These are phyloP conservation scores for Palythoa caribaeorum DNA, from an alignment of 92 coral and sea anemone species.

Conservation along the genomic window DNA sequence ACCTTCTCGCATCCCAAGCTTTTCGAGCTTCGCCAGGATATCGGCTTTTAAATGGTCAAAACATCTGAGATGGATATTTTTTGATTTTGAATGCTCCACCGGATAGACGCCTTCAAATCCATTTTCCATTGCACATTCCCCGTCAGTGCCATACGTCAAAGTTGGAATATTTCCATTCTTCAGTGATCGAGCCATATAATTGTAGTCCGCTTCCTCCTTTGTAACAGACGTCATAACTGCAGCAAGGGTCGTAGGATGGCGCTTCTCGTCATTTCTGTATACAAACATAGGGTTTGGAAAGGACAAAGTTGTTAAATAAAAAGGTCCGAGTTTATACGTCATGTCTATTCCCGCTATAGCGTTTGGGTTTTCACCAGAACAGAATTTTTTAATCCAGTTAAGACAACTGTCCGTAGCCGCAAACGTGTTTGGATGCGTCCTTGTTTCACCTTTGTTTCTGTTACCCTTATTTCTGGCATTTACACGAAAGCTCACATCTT, in stretches of 20 bases:
- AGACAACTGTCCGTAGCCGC: slow-evolving; percentile 20
- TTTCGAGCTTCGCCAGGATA: neutral
- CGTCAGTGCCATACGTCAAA: slow-evolving; percentile 30
- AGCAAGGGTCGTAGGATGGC: slow-evolving; percentile 37
- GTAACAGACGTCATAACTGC: slow-evolving; percentile 36
- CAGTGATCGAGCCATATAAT: slow-evolving; percentile 27
- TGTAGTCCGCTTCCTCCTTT: slow-evolving; percentile 20
- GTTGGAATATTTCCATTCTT: neutral
- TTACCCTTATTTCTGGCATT: neutral
- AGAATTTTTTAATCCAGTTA: slow-evolving; percentile 1
- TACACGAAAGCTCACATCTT: slow-evolving; percentile 5
- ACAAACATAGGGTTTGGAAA: slow-evolving; percentile 36
- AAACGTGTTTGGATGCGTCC: slow-evolving; percentile 20
- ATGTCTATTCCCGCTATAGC: slow-evolving; percentile 25
- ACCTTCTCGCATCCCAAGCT: neutral
- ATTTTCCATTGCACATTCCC: slow-evolving; percentile 36
- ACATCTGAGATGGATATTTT: slow-evolving; percentile 31
- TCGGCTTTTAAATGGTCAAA: slow-evolving; percentile 26
- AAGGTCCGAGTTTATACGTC: slow-evolving; percentile 49
- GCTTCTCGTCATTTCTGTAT: neutral
- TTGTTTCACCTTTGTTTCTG: neutral
- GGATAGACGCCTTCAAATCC: slow-evolving; percentile 35
- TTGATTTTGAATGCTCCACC: neutral
- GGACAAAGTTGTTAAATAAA: slow-evolving; percentile 37
- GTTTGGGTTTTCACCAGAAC: slow-evolving; percentile 25